These are phyloP conservation scores for Phymanthus crucifer DNA, from an alignment of 92 coral and sea anemone genomes.

Conservation along the genomic window DNA sequence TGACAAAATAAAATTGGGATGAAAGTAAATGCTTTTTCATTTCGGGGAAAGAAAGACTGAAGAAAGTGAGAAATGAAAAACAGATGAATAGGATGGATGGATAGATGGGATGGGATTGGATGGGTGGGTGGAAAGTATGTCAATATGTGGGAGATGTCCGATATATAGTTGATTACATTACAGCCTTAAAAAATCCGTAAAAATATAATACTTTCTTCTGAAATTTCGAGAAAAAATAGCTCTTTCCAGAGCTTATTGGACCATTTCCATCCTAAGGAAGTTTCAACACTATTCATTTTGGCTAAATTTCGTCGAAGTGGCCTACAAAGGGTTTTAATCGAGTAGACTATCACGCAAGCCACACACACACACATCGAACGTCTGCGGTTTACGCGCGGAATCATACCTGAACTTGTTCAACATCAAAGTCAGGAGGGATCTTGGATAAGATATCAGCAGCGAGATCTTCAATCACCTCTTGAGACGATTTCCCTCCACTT, in stretches of 20 bases:
- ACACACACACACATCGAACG: not conserved
- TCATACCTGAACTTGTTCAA: constrained; percentile 87
- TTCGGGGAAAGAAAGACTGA: not conserved
- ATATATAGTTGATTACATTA: too few species aligned
- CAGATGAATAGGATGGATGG: not conserved
- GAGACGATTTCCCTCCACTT: constrained; percentile 92
- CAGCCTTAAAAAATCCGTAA: too few species aligned
- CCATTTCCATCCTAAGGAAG: too few species aligned
- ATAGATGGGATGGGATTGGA: not conserved
- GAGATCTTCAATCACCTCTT: constrained; percentile 88
- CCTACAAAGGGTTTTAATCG: not conserved
- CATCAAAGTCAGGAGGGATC: constrained; percentile 82
- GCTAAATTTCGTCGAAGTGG: too few species aligned
- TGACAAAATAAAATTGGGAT: not conserved
- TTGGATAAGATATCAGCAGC: constrained; percentile 93
- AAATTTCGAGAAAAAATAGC: too few species aligned
- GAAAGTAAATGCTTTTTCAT: too few species aligned
- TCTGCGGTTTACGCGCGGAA: not conserved
- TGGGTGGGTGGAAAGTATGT: too few species aligned
- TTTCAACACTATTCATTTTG: too few species aligned
- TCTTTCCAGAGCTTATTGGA: too few species aligned
- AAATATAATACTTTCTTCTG: too few species aligned
- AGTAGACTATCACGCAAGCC: not conserved
- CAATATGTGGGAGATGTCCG: too few species aligned
- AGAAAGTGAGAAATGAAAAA: not conserved